These are phyloP conservation scores for Sebastes trivittatus DNA, from an alignment of 2,797 vertebrate genomes.

Conservation along the genomic window DNA sequence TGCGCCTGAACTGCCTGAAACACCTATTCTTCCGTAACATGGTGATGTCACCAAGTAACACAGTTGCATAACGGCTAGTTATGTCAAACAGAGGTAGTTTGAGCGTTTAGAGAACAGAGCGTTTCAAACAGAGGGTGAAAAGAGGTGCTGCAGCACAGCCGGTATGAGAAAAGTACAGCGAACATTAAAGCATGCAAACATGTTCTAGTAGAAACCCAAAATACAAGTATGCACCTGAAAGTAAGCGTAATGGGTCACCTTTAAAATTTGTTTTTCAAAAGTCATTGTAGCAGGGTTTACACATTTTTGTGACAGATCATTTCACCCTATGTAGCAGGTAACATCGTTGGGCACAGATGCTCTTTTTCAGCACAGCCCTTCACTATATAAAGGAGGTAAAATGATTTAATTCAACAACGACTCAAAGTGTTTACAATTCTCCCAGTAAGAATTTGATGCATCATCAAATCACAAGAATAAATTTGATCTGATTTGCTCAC, in stretches of 20 bases:
- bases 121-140: too few species aligned
- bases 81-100: too few species aligned
- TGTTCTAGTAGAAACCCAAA: not conserved
- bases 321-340: not conserved
- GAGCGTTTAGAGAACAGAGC: too few species aligned
- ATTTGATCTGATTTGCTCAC: not conserved
- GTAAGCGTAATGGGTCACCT: too few species aligned
- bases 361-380: not conserved
- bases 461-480: not conserved
- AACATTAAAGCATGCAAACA: too few species aligned
- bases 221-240: not conserved
- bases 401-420: not conserved
- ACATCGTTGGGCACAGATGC: not conserved
- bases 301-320: not conserved
- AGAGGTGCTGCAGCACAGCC: too few species aligned
- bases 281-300: not conserved
- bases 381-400: not conserved
- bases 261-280: not conserved
- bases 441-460: not conserved
- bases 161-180: too few species aligned
- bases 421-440: slow-evolving; percentile 3
- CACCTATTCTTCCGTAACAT: too few species aligned
- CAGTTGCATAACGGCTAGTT: too few species aligned
- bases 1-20: too few species aligned
- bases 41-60: too few species aligned